A percentile compares a stretch with the other conserved stretches of the same genome.
Evolutionary conservation across 2,113 vertebrate genomes (phyloP).

Genomic region (Aphyosemion australe): DNA sequence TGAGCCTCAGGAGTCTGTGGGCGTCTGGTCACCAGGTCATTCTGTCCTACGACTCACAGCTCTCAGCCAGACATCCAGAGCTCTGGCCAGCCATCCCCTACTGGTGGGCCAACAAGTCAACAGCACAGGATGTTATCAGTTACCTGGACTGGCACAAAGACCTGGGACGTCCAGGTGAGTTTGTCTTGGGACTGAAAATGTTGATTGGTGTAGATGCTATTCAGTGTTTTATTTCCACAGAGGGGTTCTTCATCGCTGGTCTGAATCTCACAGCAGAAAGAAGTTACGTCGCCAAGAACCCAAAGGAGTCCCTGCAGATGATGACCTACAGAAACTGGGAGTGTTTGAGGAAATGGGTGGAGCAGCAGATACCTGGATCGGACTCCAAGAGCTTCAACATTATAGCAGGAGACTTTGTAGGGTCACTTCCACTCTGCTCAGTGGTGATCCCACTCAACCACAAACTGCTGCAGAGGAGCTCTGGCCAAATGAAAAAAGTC

Average conservation of each 20-base stretch:
- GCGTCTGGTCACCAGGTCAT: slow-evolving; percentile 82
- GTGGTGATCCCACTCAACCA: slow-evolving; percentile 85
- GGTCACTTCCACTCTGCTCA: slow-evolving; percentile 76
- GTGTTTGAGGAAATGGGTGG: slow-evolving; percentile 80
- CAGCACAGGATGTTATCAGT: slow-evolving; percentile 72
- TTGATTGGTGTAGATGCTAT: neutral
- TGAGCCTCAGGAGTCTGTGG: slow-evolving; percentile 85
- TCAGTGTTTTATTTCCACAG: slow-evolving; percentile 67
- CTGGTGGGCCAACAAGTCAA: slow-evolving; percentile 86
- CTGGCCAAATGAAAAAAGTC: neutral
- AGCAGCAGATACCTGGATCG: slow-evolving; percentile 82
- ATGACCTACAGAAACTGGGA: slow-evolving; percentile 81
- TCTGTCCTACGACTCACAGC: slow-evolving; percentile 82
- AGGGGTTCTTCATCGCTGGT: slow-evolving; percentile 86
- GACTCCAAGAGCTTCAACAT: slow-evolving; percentile 82
- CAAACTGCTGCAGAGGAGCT: slow-evolving; percentile 68
- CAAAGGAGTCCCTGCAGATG: slow-evolving; percentile 75
- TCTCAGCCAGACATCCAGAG: slow-evolving; percentile 64
- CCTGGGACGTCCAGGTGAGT: slow-evolving; percentile 85
- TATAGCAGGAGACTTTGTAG: slow-evolving; percentile 90
- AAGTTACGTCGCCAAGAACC: slow-evolving; percentile 77
- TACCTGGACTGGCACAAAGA: slow-evolving; percentile 83
- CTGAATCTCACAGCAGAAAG: slow-evolving; percentile 88
- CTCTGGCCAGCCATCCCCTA: slow-evolving; percentile 87
- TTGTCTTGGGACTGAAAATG: neutral